Evolutionary conservation across 2,113 vertebrate species (phyloP).

Genomic region (Chloebia gouldiae): DNA sequence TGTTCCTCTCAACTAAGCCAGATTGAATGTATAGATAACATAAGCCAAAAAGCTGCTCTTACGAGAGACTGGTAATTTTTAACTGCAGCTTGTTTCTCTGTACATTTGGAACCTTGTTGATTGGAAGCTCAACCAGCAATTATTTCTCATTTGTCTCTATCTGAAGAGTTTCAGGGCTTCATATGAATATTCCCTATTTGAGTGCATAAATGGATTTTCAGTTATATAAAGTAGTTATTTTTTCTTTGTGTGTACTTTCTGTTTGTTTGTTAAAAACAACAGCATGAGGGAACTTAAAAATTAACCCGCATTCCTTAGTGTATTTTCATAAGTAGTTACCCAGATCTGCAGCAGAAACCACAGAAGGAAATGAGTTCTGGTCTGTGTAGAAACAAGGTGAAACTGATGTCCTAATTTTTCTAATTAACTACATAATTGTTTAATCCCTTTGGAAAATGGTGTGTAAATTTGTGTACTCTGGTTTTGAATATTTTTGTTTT

Average conservation of each 20-base stretch:
- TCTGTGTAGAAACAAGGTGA: neutral
- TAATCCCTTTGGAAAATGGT: neutral
- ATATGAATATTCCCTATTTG: neutral
- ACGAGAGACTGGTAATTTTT: neutral
- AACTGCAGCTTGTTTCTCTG: neutral
- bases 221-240: neutral
- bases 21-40: neutral
- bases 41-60: neutral
- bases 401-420: neutral
- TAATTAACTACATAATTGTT: slow-evolving; percentile 16
- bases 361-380: neutral
- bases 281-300: neutral
- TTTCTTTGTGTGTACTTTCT: neutral
- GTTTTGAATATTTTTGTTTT: neutral
- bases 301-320: neutral
- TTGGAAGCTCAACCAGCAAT: neutral
- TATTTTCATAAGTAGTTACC: neutral
- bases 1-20: neutral
- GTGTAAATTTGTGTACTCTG: neutral
- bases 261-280: neutral
- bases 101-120: neutral
- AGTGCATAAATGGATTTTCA: neutral
- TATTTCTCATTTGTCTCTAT: neutral
- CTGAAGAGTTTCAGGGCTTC: neutral
- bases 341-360: neutral